These are phyloP conservation scores for Cheirogaleus medius DNA, from an alignment of 2,113 vertebrate genomes.

Conservation along the genomic window DNA sequence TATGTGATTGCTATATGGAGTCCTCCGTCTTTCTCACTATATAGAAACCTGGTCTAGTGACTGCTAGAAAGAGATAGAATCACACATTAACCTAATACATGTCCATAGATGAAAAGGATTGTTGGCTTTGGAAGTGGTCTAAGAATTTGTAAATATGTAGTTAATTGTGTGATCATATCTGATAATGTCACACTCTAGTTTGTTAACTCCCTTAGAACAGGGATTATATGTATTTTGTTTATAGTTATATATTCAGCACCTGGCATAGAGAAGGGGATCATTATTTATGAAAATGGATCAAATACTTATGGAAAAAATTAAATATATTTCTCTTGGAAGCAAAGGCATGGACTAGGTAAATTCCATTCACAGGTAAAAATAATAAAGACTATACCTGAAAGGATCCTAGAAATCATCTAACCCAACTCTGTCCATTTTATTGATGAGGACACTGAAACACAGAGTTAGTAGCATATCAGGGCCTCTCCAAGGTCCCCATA, in stretches of 20 bases:
- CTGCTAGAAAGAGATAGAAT: neutral
- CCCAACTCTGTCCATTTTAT: neutral
- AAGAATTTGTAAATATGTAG: neutral
- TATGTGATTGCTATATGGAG: neutral
- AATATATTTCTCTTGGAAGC: neutral
- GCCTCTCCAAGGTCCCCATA: neutral
- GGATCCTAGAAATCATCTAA: neutral
- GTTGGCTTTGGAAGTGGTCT: neutral
- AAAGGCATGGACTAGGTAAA: neutral
- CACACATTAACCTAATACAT: neutral
- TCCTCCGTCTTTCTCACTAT: neutral
- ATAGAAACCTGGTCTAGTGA: neutral
- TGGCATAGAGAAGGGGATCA: neutral
- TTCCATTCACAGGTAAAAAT: neutral
- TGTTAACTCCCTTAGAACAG: neutral
- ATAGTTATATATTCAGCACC: neutral
- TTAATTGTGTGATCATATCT: neutral
- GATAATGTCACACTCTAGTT: neutral
- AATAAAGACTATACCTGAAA: neutral
- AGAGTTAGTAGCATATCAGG: neutral
- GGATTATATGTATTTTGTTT: neutral
- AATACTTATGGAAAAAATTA: neutral
- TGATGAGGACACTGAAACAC: neutral
- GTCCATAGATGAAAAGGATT: neutral
- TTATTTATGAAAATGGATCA: neutral